Conservation (phyloP, 1,140 invertebrate species). For the Marisa cornuarietis region DNA sequence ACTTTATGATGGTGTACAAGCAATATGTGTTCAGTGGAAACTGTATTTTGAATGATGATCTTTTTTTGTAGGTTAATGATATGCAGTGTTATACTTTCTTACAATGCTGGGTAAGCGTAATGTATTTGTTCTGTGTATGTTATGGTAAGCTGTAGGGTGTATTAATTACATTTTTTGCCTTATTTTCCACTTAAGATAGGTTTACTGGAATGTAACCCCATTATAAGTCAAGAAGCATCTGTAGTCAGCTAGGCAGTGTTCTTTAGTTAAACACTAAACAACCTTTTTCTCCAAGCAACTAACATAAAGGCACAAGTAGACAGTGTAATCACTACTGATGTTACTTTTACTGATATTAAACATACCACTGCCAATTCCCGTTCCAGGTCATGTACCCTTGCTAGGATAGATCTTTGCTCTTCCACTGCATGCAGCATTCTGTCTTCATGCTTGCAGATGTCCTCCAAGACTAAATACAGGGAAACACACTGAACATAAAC, state of each 20-base stretch:
- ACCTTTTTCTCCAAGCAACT: too few species aligned
- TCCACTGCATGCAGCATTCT: constrained; percentile 25
- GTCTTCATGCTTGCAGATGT: constrained; percentile 29
- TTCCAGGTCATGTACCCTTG: constrained; percentile 20
- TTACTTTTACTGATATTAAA: neutral
- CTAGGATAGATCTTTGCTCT: constrained; percentile 9
- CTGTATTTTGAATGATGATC: too few species aligned
- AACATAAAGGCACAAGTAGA: neutral
- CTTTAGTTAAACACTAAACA: neutral
- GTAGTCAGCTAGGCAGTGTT: neutral
- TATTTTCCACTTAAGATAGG: too few species aligned
- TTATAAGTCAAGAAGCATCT: neutral
- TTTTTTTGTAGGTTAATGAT: too few species aligned
- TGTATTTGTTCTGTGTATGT: too few species aligned
- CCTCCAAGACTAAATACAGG: constrained; percentile 21
- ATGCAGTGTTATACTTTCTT: too few species aligned
- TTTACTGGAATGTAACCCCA: too few species aligned
- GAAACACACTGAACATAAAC: neutral
- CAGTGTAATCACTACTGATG: neutral
- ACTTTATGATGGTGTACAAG: too few species aligned
- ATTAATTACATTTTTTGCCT: too few species aligned
- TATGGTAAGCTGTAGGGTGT: too few species aligned
- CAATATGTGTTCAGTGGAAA: too few species aligned
- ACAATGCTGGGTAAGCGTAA: too few species aligned
- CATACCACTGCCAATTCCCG: constrained; percentile 18